Conservation (phyloP, 2,797 vertebrate genomes). For the Huso huso region DNA sequence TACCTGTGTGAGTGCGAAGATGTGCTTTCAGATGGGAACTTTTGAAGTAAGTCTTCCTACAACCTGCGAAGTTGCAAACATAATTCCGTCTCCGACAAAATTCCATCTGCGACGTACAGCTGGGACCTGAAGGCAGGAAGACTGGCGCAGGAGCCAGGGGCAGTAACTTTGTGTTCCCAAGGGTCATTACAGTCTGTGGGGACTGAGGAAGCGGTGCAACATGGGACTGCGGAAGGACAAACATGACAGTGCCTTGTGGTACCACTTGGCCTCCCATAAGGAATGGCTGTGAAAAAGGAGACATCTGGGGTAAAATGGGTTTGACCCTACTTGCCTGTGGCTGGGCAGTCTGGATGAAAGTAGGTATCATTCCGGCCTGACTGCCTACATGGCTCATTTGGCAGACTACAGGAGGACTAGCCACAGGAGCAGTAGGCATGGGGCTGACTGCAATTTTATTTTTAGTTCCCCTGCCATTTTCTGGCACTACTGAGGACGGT, state of each 20-base stretch:
- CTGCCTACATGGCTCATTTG: conserved; percentile 79
- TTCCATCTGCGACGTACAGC: conserved; percentile 63
- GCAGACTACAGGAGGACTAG: conserved; percentile 72
- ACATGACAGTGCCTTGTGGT: conserved; percentile 83
- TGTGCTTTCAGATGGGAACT: conserved; percentile 96
- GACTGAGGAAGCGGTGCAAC: conserved; percentile 49
- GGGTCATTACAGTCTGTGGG: conserved; percentile 60
- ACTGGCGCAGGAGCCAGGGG: conserved; percentile 87
- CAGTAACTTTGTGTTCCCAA: conserved; percentile 80
- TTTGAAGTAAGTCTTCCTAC: conserved; percentile 97
- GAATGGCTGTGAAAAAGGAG: conserved; percentile 57
- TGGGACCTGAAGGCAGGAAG: conserved; percentile 75
- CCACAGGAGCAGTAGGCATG: conserved; percentile 53
- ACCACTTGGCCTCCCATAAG: conserved; percentile 64
- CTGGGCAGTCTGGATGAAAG: conserved; percentile 71
- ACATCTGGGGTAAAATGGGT: conserved; percentile 63
- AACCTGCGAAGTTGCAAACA: conserved; percentile 80
- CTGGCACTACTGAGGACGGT: conserved; percentile 31
- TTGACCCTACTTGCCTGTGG: conserved; percentile 52
- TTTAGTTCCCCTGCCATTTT: conserved; percentile 33
- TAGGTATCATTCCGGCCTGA: conserved; percentile 67
- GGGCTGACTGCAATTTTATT: conserved; percentile 27
- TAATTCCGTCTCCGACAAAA: conserved; percentile 88
- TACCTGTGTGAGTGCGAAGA: conserved; percentile 92
- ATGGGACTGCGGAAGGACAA: conserved; percentile 76